Evolutionary conservation across 2,797 vertebrate species (phyloP).

Genomic region (Carcharodon carcharias): DNA sequence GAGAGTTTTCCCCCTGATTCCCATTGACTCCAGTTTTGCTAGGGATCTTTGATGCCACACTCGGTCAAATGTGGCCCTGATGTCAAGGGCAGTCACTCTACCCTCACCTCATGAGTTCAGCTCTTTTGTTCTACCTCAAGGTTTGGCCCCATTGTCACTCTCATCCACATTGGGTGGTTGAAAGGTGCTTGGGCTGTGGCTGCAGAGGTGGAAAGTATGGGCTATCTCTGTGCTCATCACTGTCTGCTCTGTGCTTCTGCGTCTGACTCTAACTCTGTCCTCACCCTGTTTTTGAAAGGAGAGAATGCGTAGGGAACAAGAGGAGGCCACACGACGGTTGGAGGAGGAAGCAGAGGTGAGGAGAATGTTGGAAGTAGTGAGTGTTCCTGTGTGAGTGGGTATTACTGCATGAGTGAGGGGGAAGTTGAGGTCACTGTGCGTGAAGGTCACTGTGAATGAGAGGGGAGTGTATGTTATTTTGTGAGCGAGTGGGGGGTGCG

Average conservation of each 20-base stretch:
- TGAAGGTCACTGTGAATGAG: neutral
- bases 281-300: constrained; percentile 60
- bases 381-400: neutral
- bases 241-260: constrained; percentile 39
- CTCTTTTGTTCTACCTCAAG: too few species aligned
- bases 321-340: constrained; percentile 74
- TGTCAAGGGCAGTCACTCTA: too few species aligned
- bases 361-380: constrained; percentile 39
- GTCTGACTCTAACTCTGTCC: constrained; percentile 37
- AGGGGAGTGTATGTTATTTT: neutral
- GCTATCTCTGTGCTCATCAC: neutral
- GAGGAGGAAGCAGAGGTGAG: constrained; percentile 85
- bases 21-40: too few species aligned
- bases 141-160: too few species aligned
- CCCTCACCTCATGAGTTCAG: too few species aligned
- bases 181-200: neutral
- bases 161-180: too few species aligned
- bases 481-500: too few species aligned
- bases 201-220: neutral
- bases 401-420: neutral
- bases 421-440: neutral
- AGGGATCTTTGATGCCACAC: too few species aligned
- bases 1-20: too few species aligned
- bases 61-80: too few species aligned
- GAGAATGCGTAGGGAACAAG: constrained; percentile 77